Base-by-base conservation (phyloP, 2,113 vertebrate genomes). In the Panthera uncia region DNA sequence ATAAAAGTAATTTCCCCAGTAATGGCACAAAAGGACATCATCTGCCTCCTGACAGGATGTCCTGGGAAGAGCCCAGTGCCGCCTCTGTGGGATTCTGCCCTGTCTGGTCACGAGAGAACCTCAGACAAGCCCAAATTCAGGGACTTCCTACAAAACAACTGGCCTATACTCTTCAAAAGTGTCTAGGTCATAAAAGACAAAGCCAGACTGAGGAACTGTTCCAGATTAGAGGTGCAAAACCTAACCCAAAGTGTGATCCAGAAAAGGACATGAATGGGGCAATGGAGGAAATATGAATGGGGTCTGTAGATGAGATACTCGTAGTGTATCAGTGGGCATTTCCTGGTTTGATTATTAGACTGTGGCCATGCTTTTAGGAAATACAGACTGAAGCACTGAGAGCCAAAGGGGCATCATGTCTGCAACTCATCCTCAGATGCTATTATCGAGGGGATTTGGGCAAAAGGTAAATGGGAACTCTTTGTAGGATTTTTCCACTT, bases 201-300 rank as follows among this genome's bases (percentile, higher is more conserved):
- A 57, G 25, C 29, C 79, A 41, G 21, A 31, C 3, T 1, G 16
- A 55, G 50, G 36, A 73, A 38, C 25, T 16, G 2, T 12, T 50
- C 10, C 45, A 23, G 52, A 45, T n/a, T n/a, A 21, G 45, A 76
- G 15, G 69, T 3, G 0, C 50, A 88, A 2, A 13, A 15, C 9
- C 7, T 5, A 57, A 29, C 2, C 68, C 61, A 31, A 25, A 8
- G 25, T 13, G 12, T 2, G n/a, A 27, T n/a, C 48, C 3, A n/a
- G 14, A 50, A 81, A 36, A n/a, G 48, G 65, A 36, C 52, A 21
- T 73, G 12, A 18, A 6, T 27, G 29, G 23, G 29, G n/a, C 45
- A n/a, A 21, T 0, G 3, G 29, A 6, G 23, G 23, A n/a, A 41
- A n/a, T 21, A 6, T 0, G 27, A 85, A 3, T 4, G 8, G 61